A percentile compares a stretch with the other conserved stretches of the same genome.
These are phyloP conservation scores for Cataglyphis rosenhaueri DNA, from an alignment of 2,888 invertebrate genomes.

Conservation along the genomic window DNA sequence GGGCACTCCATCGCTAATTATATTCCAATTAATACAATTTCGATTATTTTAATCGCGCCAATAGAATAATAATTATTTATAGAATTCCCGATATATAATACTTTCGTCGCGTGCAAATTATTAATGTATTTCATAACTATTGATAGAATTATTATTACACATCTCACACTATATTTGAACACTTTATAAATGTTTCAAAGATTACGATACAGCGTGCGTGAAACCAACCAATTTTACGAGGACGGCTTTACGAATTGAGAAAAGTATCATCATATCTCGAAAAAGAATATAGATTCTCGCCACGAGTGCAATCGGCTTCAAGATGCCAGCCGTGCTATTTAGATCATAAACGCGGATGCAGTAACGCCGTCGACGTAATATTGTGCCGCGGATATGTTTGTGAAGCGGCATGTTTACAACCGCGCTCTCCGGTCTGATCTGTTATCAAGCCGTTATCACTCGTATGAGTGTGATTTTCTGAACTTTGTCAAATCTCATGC, in stretches of 20 bases:
- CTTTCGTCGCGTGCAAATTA: not conserved
- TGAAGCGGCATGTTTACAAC: constrained; percentile 37
- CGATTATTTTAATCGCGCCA: constrained; percentile 2
- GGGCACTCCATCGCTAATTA: not conserved
- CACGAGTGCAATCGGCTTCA: not conserved
- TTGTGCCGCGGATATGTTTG: constrained; percentile 34
- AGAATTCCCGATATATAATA: not conserved
- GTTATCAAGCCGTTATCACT: constrained; percentile 10
- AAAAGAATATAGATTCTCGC: constrained; percentile 9
- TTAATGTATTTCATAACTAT: not conserved
- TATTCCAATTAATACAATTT: constrained; percentile 12
- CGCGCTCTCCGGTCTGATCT: constrained; percentile 22
- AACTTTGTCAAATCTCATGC: constrained; percentile 18
- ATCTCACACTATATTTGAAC: not conserved
- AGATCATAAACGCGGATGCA: constrained; percentile 50
- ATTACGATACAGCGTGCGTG: not conserved
- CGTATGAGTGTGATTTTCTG: not conserved
- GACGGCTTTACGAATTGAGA: constrained; percentile 21
- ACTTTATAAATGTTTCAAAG: not conserved
- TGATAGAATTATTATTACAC: constrained; percentile 8
- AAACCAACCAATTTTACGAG: constrained; percentile 3
- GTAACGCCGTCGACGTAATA: constrained; percentile 38
- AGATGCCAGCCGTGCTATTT: constrained; percentile 52
- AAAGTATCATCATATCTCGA: constrained; percentile 6
- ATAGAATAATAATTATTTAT: constrained; percentile 16